phyloP scores from a whole-genome alignment of 64 coral and sea anemone species.

The Montipora efflorescens region DNA sequence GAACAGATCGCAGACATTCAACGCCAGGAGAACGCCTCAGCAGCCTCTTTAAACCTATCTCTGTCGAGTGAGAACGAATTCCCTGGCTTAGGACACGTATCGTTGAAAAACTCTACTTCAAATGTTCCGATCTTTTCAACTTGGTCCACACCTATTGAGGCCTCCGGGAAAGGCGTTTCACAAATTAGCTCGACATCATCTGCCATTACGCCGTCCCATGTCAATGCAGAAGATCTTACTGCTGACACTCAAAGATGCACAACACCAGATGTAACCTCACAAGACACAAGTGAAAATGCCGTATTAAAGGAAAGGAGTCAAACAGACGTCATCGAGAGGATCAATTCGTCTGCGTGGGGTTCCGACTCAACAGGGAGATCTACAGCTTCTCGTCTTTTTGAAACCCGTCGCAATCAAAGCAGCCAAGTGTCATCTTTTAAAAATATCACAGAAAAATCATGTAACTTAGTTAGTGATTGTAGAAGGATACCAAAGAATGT shows the following conservation, averaged over 20 bases:
- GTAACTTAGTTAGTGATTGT: neutral
- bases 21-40: neutral
- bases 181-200: neutral
- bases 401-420: neutral
- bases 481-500: neutral
- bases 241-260: too few species aligned
- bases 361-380: neutral
- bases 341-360: neutral
- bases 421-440: neutral
- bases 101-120: neutral
- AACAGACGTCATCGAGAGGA: too few species aligned
- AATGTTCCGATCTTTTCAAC: neutral
- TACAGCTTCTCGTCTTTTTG: neutral
- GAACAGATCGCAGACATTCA: neutral
- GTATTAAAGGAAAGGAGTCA: too few species aligned
- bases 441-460: neutral
- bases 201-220: neutral
- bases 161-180: neutral
- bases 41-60: neutral
- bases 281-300: too few species aligned
- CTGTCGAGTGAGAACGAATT: neutral
- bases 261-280: too few species aligned
- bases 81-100: neutral
- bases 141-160: neutral
- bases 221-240: neutral